Conservation (phyloP, 1,140 invertebrate genomes). For the Sipha flava region DNA sequence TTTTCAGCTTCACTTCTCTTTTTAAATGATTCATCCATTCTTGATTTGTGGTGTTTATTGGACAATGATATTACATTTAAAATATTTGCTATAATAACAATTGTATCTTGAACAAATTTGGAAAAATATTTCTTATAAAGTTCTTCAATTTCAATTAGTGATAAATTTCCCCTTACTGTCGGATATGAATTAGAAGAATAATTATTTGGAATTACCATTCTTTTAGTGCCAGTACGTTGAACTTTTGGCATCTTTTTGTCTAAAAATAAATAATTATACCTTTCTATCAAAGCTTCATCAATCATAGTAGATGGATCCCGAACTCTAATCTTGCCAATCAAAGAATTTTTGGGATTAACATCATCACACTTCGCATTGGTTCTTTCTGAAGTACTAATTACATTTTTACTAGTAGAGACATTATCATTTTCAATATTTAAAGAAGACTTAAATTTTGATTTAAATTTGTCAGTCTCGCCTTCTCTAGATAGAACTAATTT, state of each 20-base stretch:
- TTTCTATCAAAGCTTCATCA: too few species aligned
- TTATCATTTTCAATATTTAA: background rate
- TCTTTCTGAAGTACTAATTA: background rate
- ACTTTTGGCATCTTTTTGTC: too few species aligned
- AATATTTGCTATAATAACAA: constrained; percentile 12
- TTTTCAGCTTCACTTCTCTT: constrained; percentile 18
- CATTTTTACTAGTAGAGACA: background rate
- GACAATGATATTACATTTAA: constrained; percentile 11
- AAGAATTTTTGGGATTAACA: too few species aligned
- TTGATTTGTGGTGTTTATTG: background rate
- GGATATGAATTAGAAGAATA: background rate
- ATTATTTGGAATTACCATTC: background rate
- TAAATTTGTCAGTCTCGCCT: background rate
- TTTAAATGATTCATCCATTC: constrained; percentile 22
- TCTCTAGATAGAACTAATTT: constrained; percentile 15
- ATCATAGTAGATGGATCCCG: too few species aligned
- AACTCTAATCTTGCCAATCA: too few species aligned
- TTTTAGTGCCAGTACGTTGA: background rate
- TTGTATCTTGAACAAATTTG: background rate
- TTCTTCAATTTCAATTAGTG: background rate
- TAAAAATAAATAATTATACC: background rate
- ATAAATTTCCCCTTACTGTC: background rate
- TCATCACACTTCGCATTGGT: background rate
- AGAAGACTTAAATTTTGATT: background rate
- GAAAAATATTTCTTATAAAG: background rate